Evolutionary conservation across 1,140 invertebrate genomes (phyloP).

Genomic region (Grapholita molesta): DNA sequence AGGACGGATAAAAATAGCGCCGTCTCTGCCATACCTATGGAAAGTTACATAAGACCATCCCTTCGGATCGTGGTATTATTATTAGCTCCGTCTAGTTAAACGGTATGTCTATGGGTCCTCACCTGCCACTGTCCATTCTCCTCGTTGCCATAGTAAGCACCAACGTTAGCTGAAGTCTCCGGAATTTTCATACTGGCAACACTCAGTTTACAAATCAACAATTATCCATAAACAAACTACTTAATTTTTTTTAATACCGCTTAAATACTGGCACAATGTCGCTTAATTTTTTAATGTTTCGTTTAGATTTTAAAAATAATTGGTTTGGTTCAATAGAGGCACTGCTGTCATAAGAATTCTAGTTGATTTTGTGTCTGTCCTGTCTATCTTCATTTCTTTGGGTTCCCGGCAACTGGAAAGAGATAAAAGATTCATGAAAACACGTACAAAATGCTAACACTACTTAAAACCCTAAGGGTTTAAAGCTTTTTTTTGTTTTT

Average conservation of each 20-base stretch:
- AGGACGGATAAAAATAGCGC: no score
- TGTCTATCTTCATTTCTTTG: conserved; percentile 42
- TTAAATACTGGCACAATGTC: conserved; percentile 13
- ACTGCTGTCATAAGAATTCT: conserved; percentile 43
- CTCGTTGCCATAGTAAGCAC: conserved; percentile 67
- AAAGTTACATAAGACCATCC: no score
- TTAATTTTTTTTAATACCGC: neutral
- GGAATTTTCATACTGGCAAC: conserved; percentile 67
- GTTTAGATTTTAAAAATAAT: neutral
- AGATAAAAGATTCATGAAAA: no score
- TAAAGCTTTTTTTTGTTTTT: no score
- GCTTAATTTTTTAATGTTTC: conserved; percentile 1
- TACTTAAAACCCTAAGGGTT: no score
- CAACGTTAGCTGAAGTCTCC: conserved; percentile 58
- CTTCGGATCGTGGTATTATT: no score
- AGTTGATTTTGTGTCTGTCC: conserved; percentile 18
- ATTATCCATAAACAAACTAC: conserved; percentile 32
- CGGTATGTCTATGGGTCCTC: neutral
- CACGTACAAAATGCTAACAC: no score
- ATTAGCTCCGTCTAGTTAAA: no score
- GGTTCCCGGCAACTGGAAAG: conserved; percentile 24
- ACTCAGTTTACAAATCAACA: conserved; percentile 29
- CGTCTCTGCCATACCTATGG: no score
- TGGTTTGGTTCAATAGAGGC: conserved; percentile 32
- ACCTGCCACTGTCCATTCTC: conserved; percentile 71